Conservation (phyloP, 2,888 invertebrate genomes). For the Andrena praecox region DNA sequence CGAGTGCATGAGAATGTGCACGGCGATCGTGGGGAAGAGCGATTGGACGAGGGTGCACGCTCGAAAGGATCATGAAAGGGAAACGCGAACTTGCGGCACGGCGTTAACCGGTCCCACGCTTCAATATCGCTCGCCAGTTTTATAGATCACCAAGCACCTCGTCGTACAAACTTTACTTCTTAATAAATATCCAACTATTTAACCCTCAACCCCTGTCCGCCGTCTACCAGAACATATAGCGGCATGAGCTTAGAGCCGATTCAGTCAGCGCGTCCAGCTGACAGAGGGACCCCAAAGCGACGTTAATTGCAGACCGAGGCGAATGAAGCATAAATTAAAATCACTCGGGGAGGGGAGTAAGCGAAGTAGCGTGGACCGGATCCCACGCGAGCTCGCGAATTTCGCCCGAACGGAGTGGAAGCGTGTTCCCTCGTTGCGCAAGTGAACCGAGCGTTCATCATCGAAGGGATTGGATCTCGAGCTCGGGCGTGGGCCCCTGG, state of each 20-base stretch:
- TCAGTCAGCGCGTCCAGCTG: neutral
- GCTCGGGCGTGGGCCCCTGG: constrained; percentile 27
- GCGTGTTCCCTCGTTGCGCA: neutral
- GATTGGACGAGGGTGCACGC: constrained; percentile 52
- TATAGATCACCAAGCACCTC: constrained; percentile 2
- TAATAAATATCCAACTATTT: too few relatives aligned
- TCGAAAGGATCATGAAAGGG: constrained; percentile 51
- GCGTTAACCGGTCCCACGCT: constrained; percentile 49
- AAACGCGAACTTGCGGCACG: constrained; percentile 52
- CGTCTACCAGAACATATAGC: neutral
- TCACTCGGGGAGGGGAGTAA: neutral
- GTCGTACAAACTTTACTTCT: neutral
- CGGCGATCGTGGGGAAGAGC: constrained; percentile 45
- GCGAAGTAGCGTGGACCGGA: neutral
- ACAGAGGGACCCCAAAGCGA: constrained; percentile 12
- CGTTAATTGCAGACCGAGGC: constrained; percentile 16
- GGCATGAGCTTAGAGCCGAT: constrained; percentile 1
- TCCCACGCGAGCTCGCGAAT: neutral
- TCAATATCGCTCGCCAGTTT: constrained; percentile 28
- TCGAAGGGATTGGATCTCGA: constrained; percentile 51
- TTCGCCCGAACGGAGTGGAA: neutral
- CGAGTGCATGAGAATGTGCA: constrained; percentile 71
- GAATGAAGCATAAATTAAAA: constrained; percentile 16
- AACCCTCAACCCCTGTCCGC: too few relatives aligned
- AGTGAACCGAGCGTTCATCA: constrained; percentile 13